A percentile compares a stretch with the other conserved stretches of the same genome.
Conservation (phyloP, 2,113 vertebrate species). For the Pelecanoides urinatrix region DNA sequence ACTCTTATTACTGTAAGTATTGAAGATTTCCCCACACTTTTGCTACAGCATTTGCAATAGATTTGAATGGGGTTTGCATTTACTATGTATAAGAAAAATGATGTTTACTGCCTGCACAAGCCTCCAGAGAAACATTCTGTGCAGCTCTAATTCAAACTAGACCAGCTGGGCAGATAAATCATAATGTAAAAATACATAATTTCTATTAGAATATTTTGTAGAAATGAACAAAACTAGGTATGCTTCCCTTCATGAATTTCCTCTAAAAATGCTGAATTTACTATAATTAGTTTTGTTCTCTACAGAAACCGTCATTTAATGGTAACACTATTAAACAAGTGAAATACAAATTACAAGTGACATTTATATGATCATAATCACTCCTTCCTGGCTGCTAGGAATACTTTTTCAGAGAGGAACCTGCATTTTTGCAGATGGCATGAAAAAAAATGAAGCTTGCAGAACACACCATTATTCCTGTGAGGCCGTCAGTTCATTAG, state of each 20-base stretch:
- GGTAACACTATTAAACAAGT: conserved; percentile 72
- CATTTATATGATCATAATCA: conserved; percentile 79
- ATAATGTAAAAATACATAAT: conserved; percentile 49
- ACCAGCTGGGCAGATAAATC: conserved; percentile 68
- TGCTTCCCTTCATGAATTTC: conserved; percentile 52
- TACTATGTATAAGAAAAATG: conserved; percentile 33
- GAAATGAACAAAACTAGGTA: conserved; percentile 62
- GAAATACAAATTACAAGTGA: conserved; percentile 77
- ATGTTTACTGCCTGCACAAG: conserved; percentile 21
- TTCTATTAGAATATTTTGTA: conserved; percentile 58
- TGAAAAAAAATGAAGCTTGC: conserved; percentile 53
- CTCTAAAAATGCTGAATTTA: conserved; percentile 53
- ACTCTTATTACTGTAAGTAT: not conserved
- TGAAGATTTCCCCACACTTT: not conserved
- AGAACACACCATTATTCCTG: conserved; percentile 76
- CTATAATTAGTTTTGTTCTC: conserved; percentile 74
- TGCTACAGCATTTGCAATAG: not conserved
- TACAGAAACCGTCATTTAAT: conserved; percentile 67
- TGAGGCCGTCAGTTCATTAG: conserved; percentile 78
- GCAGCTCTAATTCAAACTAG: conserved; percentile 62
- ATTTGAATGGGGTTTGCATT: conserved; percentile 32
- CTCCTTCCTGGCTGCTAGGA: conserved; percentile 69
- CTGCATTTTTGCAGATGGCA: conserved; percentile 78
- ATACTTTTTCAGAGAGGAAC: conserved; percentile 66
- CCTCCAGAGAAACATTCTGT: conserved; percentile 48